A percentile compares a stretch with the other conserved stretches of the same genome.
Conservation (phyloP, 2,113 vertebrate genomes). For the Periophthalmus modestus region DNA sequence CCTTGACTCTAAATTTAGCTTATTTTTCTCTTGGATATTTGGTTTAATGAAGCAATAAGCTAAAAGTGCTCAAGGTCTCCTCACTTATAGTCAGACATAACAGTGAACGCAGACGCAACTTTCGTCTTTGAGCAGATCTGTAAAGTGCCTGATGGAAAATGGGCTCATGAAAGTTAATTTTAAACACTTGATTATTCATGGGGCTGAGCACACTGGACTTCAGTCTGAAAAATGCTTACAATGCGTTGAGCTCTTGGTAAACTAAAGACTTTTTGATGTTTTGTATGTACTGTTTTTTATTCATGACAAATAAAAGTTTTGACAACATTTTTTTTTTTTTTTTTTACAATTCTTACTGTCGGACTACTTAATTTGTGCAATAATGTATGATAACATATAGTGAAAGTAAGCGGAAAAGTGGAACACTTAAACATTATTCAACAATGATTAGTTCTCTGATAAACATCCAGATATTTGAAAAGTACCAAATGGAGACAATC, state of each 20-base stretch:
- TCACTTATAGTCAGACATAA: slow-evolving; percentile 19
- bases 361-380: slow-evolving; percentile 24
- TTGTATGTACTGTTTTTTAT: slow-evolving; percentile 77
- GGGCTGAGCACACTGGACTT: slow-evolving; percentile 45
- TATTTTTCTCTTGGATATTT: neutral
- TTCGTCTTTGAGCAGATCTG: slow-evolving; percentile 30
- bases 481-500: slow-evolving; percentile 11
- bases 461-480: neutral
- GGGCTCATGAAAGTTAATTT: slow-evolving; percentile 12
- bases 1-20: neutral
- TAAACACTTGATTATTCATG: slow-evolving; percentile 31
- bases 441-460: neutral
- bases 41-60: slow-evolving; percentile 8
- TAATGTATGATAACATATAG: neutral
- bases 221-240: slow-evolving; percentile 43
- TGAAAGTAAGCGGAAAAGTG: neutral
- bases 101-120: neutral
- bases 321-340: slow-evolving; percentile 22
- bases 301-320: slow-evolving; percentile 75
- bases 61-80: slow-evolving; percentile 15
- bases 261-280: slow-evolving; percentile 71
- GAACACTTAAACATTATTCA: neutral
- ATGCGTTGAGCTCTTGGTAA: slow-evolving; percentile 56
- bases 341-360: slow-evolving; percentile 57
- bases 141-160: slow-evolving; percentile 54